Evolutionary conservation across 2,888 invertebrate species (phyloP), one percentile per base, ranked within the genome.

Genomic region (Zaprionus lineosus): DNA sequence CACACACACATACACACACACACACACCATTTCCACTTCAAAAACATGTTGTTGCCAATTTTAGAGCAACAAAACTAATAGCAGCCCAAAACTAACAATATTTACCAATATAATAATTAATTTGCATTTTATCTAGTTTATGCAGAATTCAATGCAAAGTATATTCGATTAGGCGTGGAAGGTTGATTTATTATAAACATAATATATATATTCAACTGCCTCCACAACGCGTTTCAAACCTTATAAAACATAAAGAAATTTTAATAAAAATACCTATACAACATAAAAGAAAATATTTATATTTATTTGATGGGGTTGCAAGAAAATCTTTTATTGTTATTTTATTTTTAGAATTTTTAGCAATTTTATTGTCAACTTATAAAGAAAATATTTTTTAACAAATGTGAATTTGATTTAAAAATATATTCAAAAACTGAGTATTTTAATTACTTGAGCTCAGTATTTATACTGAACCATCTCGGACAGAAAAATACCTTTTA

Each of bases 141-240:
- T 74, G 69, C 52, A 41, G 40, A 73, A 53, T 33, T 15, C 31
- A 62, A 62, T 62, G 56, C 62, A 72, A 64, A 47, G 44, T 61
- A 56, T 79, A 83, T 60, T 83, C 59, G 56, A 56, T 68, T 72
- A 62, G 61, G 44, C 26, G 63, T 72, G 79, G 69, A 65, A 40
- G 53, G 46, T 66, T 51, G 75, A 53, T 41, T 41, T 57, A 56
- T 48, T 43, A 61, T 60, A 64, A 46, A 60, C 46, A 56, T 50
- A 40, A 56, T 57, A 44, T 34, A 72, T 24, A 48, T 43, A 62
- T 69, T 53, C 69, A 51, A 53, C 44, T 31, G 69, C 55, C 34
- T 41, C 60, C 71, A 56, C 56, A 16, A 47, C 33, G 56, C 59
- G 74, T 71, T 71, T 72, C 68, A 76, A 74, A 53, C 15, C 24